Percentiles rank a stretch among this genome's conserved stretches.
Conservation (phyloP, 2,113 vertebrate species). For the Symphodus melops region DNA sequence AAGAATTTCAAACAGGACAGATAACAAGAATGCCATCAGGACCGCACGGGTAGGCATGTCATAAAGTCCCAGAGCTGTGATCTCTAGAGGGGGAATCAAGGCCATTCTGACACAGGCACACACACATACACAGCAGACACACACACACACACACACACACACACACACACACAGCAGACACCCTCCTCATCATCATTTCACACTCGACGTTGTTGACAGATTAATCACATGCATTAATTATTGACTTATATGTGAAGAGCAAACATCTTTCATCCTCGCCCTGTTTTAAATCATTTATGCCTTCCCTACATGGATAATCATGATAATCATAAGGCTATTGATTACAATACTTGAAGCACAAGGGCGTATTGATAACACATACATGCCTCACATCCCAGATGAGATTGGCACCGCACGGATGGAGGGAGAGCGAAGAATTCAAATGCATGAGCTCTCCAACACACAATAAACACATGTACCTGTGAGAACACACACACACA, state of each 20-base stretch:
- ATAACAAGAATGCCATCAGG: conserved; percentile 2
- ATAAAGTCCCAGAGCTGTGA: conserved; percentile 24
- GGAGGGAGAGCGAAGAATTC: background rate
- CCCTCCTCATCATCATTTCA: conserved; percentile 59
- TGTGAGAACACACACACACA: background rate
- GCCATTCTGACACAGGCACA: conserved; percentile 60
- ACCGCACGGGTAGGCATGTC: conserved; percentile 14
- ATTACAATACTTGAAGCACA: conserved; percentile 91
- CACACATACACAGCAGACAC: conserved; percentile 81
- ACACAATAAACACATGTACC: conserved; percentile 14
- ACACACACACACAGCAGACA: conserved; percentile 80
- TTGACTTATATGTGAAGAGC: conserved; percentile 99
- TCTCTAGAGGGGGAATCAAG: conserved; percentile 4
- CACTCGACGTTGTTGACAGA: conserved; percentile 92
- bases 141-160: conserved; percentile 66
- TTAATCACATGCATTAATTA: conserved; percentile 99
- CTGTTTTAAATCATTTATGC: conserved; percentile 99
- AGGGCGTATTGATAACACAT: conserved; percentile 88
- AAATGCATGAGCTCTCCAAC: conserved; percentile 8
- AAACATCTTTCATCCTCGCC: conserved; percentile 89
- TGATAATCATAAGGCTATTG: conserved; percentile 98
- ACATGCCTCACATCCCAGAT: conserved; percentile 72
- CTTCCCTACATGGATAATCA: conserved; percentile 93
- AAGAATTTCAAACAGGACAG: conserved; percentile 38
- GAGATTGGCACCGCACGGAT: conserved; percentile 21